Percentiles rank a stretch among this genome's conserved stretches.
phyloP scores from a whole-genome alignment of 2,113 vertebrate genomes.

The human (Homo sapiens) region GRCh38 chr1:80316001-80316500 shows the following conservation, averaged over 20 bases:
- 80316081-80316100: conserved; percentile 55
- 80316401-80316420: conserved; percentile 58
- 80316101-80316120: conserved; percentile 39
- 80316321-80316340: conserved; percentile 78
- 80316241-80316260: conserved; percentile 73
- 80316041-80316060: conserved; percentile 45
- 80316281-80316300: conserved; percentile 81
- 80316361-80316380: conserved; percentile 73
- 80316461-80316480: not conserved
- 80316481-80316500: not conserved
- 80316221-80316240: conserved; percentile 69
- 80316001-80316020: conserved; percentile 55
- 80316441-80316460: conserved; percentile 68
- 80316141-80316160: conserved; percentile 77
- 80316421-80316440: conserved; percentile 40
- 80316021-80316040: conserved; percentile 70
- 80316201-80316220: conserved; percentile 74
- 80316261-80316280: conserved; percentile 75
- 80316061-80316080: conserved; percentile 51
- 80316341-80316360: conserved; percentile 76
- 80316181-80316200: conserved; percentile 79
- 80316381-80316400: conserved; percentile 74
- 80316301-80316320: conserved; percentile 70
- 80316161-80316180: conserved; percentile 71
- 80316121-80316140: conserved; percentile 73